Evolutionary conservation across 2,888 invertebrate genomes (phyloP).

Genomic region (Melinaea menophilus): DNA sequence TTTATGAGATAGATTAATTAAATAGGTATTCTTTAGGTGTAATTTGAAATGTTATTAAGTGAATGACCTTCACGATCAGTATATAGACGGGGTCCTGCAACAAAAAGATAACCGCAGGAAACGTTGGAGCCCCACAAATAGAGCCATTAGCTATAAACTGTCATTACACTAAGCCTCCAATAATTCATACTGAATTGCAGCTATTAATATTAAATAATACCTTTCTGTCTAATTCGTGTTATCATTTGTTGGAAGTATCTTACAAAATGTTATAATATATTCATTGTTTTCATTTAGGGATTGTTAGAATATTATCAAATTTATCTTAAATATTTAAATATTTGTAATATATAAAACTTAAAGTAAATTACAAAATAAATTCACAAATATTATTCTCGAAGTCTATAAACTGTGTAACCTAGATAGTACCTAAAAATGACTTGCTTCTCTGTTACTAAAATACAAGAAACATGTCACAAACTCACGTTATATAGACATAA

Average conservation of each 20-base stretch:
- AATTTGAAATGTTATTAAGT: conserved; percentile 8
- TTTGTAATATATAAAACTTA: neutral
- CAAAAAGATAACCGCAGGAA: conserved; percentile 33
- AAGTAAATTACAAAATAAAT: neutral
- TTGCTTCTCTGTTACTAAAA: neutral
- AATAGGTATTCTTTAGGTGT: neutral
- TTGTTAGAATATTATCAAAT: no score
- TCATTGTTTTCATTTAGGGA: neutral
- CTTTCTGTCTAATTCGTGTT: neutral
- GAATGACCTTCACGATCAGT: conserved; percentile 14
- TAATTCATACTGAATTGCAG: conserved; percentile 33
- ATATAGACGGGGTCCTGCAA: conserved; percentile 30
- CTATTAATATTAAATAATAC: conserved; percentile 25
- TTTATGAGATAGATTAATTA: no score
- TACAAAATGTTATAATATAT: conserved; percentile 4
- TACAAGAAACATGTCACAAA: neutral
- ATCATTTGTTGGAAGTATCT: neutral
- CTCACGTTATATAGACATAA: neutral
- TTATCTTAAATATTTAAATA: no score
- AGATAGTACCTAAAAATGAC: no score
- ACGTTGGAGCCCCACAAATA: conserved; percentile 26
- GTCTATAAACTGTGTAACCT: neutral
- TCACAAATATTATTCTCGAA: neutral
- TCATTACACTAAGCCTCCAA: conserved; percentile 32
- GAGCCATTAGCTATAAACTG: conserved; percentile 34